Base-by-base conservation (phyloP, 2,113 vertebrate species). In the Leptodactylus fuscus region DNA sequence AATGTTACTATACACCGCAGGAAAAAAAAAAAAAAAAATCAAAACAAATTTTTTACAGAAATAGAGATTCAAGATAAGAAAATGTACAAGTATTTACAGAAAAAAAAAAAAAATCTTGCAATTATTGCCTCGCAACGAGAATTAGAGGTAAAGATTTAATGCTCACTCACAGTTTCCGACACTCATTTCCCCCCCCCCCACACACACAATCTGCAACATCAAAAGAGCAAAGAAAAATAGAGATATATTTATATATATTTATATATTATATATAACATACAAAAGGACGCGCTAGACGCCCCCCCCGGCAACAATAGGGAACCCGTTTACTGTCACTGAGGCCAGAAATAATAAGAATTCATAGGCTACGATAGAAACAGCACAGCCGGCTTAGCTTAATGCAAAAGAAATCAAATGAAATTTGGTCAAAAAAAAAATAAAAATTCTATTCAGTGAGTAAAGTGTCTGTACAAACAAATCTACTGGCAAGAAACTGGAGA, bases 111-210 rank as follows among this genome's bases (percentile, higher is more conserved):
- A 93, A 51, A 22, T 93, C 90, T 92, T 93, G 93, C 93, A 95
- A 96, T 98, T 98, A 99, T 99, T 98, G 97, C 97, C 96, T 97
- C 96, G 93, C 94, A 95, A 95, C 91, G 92, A 95, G 95, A 94
- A 93, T 94, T 95, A 96, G 94, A 93, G 95, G 96, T 96, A 95
- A 80, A 88, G 89, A 86, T 91, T 94, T 91, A 93, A 91, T 93
- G 92, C 87, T 91, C 93, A 92, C 94, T 94, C 92, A 94, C 91
- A 92, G 90, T 92, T 90, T 85, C 29, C 60, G 81, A 60, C 81
- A 73, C 69, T 60, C 70, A 1, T 27, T n/a, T 20, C 41, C 71
- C 55, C 41, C n/a, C n/a, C n/a, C n/a, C n/a, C n/a, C n/a, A n/a
- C n/a, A n/a, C n/a, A 48, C 55, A 13, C 70, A 24, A 41, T 44